Base-by-base conservation (phyloP, 2,888 invertebrate species). In the Drosophila melanosoma region DNA sequence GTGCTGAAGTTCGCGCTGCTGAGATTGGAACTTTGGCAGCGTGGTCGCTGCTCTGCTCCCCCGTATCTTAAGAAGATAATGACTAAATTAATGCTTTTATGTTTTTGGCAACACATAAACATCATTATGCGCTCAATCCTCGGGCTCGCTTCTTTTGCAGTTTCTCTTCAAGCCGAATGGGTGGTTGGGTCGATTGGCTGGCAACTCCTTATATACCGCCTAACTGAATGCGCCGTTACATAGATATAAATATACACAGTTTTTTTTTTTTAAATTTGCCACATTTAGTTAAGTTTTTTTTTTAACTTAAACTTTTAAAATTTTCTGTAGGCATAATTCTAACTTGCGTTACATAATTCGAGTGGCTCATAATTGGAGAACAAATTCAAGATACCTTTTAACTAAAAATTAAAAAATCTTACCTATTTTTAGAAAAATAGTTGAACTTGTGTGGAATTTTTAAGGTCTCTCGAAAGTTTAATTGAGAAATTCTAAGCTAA, bases 61-160 rank as follows among this genome's bases (percentile, higher is more conserved):
- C 64, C 68, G 81, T 87, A 85, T 88, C 91, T 91, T 93, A 93
- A 93, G 93, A 90, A 92, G 93, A 93, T 93, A 93, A 93, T 92
- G 91, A 92, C 92, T 92, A 92, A 93, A 92, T 92, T 93, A 93
- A 93, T 92, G 91, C 92, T 91, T 93, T 93, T 92, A 92, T 93
- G 89, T 93, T 90, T 92, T 91, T 91, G 89, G 89, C 90, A 91
- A 91, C 91, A 91, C 85, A 92, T 91, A 92, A 91, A 92, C 90
- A 92, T 91, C 86, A 91, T 91, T 91, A 91, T 87, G 79, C 91
- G 91, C 87, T 90, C 91, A 91, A 87, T 91, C 87, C 84, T 76
- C 74, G 15, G 69, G 75, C 64, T 53, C 45, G 70, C 23, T 33
- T 52, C 52, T 33, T 33, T 10, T 70, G 54, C 38, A 23, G 26